Conservation (phyloP, 1,140 invertebrate genomes). For the Saxidomus purpurata region DNA sequence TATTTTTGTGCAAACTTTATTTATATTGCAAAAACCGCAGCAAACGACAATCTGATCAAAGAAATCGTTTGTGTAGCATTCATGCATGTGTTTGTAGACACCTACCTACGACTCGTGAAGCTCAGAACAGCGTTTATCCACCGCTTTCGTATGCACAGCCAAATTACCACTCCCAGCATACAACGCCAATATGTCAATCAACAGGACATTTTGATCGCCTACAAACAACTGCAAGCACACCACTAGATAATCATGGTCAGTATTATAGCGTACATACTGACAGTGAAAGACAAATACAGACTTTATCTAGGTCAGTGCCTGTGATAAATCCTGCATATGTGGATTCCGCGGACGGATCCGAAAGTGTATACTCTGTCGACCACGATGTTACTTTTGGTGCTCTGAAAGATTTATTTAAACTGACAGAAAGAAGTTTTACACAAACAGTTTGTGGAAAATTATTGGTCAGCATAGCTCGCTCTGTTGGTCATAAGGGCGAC, state of each 20-base stretch:
- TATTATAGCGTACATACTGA: too few relatives aligned
- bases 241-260: background rate
- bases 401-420: slow-evolving; percentile 60
- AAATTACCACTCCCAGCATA: background rate
- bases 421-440: slow-evolving; percentile 64
- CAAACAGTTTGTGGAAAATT: slow-evolving; percentile 70
- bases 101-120: too few relatives aligned
- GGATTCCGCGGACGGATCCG: background rate
- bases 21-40: too few relatives aligned
- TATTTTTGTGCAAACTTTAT: too few relatives aligned
- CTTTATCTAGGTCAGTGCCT: background rate
- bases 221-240: background rate
- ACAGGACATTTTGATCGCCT: too few relatives aligned
- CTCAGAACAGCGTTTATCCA: background rate
- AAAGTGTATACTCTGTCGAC: too few relatives aligned
- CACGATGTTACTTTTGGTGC: background rate
- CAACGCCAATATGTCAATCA: background rate
- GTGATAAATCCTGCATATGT: background rate
- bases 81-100: too few relatives aligned
- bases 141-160: background rate
- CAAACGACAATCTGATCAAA: too few relatives aligned
- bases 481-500: slow-evolving; percentile 70
- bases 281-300: too few relatives aligned
- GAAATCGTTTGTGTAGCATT: too few relatives aligned
- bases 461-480: slow-evolving; percentile 69